A percentile compares a stretch with the other conserved stretches of the same genome.
These are phyloP conservation scores for Gyrodactylus bullatarudis DNA, from an alignment of 1,140 invertebrate genomes.

Conservation along the genomic window DNA sequence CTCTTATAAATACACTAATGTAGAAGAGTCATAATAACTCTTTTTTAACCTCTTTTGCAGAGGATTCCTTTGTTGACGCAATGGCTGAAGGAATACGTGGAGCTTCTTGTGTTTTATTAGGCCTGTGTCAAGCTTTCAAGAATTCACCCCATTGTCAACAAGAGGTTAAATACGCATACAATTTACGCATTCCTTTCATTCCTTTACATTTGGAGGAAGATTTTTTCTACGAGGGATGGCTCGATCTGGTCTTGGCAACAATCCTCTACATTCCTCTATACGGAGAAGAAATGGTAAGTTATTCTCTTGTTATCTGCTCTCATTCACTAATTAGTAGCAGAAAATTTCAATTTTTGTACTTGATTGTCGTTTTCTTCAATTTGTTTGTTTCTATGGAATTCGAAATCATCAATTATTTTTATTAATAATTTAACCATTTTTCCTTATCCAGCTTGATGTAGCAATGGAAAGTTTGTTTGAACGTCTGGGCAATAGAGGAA, in stretches of 20 bases:
- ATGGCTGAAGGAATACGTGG: conserved; percentile 2
- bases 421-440: neutral
- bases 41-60: neutral
- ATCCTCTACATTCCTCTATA: neutral
- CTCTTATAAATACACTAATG: too few species aligned
- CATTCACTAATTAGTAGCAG: neutral
- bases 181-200: neutral
- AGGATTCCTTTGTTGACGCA: conserved; percentile 4
- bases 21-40: neutral
- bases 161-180: conserved; percentile 4
- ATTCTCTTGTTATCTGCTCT: neutral
- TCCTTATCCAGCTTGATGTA: too few species aligned
- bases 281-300: neutral
- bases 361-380: neutral
- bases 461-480: too few species aligned
- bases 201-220: neutral
- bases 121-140: conserved; percentile 4
- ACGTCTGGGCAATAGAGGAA: too few species aligned
- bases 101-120: neutral
- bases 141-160: conserved; percentile 5
- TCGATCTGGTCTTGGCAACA: neutral
- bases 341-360: neutral
- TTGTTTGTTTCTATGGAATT: neutral
- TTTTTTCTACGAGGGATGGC: neutral
- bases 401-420: neutral